Conservation (phyloP, 92 coral and sea anemone genomes). For the Galaxea fascicularis region DNA sequence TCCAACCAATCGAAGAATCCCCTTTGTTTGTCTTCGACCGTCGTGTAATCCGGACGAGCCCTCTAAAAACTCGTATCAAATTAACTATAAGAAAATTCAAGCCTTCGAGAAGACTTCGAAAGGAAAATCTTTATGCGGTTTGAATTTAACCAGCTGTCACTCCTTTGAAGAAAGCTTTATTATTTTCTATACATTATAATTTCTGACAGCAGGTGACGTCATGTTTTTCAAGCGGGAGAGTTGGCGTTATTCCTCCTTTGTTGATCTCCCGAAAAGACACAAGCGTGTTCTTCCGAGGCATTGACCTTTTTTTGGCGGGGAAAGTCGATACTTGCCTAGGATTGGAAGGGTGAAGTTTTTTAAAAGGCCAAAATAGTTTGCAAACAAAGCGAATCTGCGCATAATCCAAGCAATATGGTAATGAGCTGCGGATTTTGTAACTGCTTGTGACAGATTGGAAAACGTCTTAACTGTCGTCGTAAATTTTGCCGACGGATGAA, state of each 20-base stretch:
- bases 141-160: constrained; percentile 61
- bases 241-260: neutral
- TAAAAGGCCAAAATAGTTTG: constrained; percentile 6
- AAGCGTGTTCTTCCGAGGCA: neutral
- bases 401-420: constrained; percentile 32
- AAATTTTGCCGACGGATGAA: neutral
- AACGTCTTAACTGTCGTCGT: constrained; percentile 4
- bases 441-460: constrained; percentile 11
- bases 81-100: constrained; percentile 35
- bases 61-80: constrained; percentile 4
- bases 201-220: constrained; percentile 45
- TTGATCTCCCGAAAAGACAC: neutral
- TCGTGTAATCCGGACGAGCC: neutral
- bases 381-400: constrained; percentile 24
- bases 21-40: constrained; percentile 22
- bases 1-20: constrained; percentile 29
- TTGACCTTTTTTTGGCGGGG: neutral
- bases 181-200: constrained; percentile 20
- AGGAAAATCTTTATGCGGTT: constrained; percentile 34
- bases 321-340: neutral
- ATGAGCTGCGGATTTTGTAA: constrained; percentile 28
- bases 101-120: constrained; percentile 35
- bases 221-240: constrained; percentile 1
- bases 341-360: neutral
- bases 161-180: constrained; percentile 13